These are phyloP conservation scores for Ectropis grisescens DNA, from an alignment of 1,140 invertebrate genomes.

Conservation along the genomic window DNA sequence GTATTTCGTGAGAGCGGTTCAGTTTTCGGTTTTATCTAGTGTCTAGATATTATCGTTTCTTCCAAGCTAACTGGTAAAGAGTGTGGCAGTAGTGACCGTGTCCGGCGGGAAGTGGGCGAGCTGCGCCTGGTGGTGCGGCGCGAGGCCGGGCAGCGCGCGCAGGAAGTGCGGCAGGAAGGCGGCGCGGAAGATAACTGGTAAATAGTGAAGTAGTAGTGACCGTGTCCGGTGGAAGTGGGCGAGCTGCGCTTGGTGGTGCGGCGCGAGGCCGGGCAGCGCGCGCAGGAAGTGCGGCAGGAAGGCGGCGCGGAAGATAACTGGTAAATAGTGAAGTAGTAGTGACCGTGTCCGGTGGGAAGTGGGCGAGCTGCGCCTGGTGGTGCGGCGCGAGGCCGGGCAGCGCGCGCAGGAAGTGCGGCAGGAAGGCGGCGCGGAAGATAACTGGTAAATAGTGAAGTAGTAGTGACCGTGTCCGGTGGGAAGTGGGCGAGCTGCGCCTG, in stretches of 20 bases:
- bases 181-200: conserved; percentile 76
- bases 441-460: conserved; percentile 87
- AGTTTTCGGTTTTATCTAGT: no score
- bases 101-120: conserved; percentile 79
- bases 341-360: conserved; percentile 79
- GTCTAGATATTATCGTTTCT: no score
- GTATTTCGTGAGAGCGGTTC: no score
- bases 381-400: conserved; percentile 75
- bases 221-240: conserved; percentile 78
- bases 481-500: conserved; percentile 73
- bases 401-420: conserved; percentile 79
- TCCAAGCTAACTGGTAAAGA: conserved; percentile 77
- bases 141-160: conserved; percentile 77
- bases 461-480: conserved; percentile 84
- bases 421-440: conserved; percentile 83
- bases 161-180: conserved; percentile 79
- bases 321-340: no score
- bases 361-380: conserved; percentile 75
- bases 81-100: no score
- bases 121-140: conserved; percentile 82
- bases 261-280: conserved; percentile 77
- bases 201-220: no score
- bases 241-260: conserved; percentile 81
- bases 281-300: conserved; percentile 79
- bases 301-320: conserved; percentile 75